phyloP scores from a whole-genome alignment of 2,888 invertebrate genomes.

The Lasioglossum calceatum region DNA sequence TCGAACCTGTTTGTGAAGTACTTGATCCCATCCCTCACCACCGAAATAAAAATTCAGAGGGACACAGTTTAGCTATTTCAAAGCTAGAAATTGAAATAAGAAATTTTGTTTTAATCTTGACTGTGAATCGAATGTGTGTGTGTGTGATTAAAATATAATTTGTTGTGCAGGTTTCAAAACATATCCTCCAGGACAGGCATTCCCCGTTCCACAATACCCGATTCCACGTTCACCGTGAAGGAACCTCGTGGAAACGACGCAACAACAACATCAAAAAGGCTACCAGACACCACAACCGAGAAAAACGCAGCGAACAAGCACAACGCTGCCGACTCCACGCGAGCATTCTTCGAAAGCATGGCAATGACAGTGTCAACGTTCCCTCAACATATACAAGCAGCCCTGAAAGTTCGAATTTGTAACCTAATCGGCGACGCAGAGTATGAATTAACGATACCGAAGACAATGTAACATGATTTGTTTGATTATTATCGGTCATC shows the following conservation, averaged over 20 bases:
- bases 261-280: constrained; percentile 56
- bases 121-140: too few relatives aligned
- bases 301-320: constrained; percentile 47
- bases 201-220: constrained; percentile 45
- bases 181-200: neutral
- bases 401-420: constrained; percentile 72
- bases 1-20: too few relatives aligned
- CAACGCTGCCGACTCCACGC: constrained; percentile 65
- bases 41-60: neutral
- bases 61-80: too few relatives aligned
- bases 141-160: neutral
- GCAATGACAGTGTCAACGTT: constrained; percentile 75
- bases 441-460: constrained; percentile 61
- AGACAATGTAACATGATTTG: constrained; percentile 6
- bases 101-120: neutral
- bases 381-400: constrained; percentile 73
- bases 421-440: constrained; percentile 72
- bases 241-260: constrained; percentile 51
- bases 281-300: constrained; percentile 45
- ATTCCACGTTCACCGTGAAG: constrained; percentile 51
- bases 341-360: constrained; percentile 77
- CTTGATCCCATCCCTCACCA: neutral
- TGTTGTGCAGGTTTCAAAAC: neutral
- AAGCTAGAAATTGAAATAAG: too few relatives aligned
- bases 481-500: neutral